phyloP scores from a whole-genome alignment of 1,140 invertebrate species.

The Ctenoplectra terminalis region DNA sequence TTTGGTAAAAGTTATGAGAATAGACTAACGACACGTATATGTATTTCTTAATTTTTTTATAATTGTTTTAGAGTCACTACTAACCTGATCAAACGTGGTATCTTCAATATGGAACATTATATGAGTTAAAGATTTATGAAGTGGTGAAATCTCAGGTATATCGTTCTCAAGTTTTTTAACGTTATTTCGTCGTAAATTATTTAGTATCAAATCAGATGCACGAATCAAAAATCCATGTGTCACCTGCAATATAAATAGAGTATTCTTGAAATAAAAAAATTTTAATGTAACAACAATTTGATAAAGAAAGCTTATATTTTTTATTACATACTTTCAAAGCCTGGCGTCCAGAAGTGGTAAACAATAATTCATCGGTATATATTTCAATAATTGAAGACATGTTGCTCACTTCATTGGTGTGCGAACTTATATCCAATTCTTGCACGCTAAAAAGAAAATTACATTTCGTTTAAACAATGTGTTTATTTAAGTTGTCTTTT shows the following conservation, averaged over 20 bases:
- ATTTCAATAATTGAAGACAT: constrained; percentile 74
- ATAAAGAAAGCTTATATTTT: no score
- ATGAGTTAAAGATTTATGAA: constrained; percentile 85
- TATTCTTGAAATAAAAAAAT: no score
- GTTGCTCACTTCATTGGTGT: not conserved
- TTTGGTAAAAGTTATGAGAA: no score
- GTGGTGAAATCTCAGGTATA: constrained; percentile 81
- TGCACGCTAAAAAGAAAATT: constrained; percentile 54
- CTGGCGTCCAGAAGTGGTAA: constrained; percentile 77
- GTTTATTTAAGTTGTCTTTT: no score
- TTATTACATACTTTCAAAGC: constrained; percentile 80
- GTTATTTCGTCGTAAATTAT: constrained; percentile 82
- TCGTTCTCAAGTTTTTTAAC: constrained; percentile 70
- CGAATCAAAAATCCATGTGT: constrained; percentile 87
- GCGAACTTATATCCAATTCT: constrained; percentile 2
- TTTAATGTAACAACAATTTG: no score
- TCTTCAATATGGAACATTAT: constrained; percentile 91
- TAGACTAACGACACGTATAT: no score
- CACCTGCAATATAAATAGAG: constrained; percentile 83
- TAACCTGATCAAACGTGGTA: constrained; percentile 88
- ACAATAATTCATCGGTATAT: constrained; percentile 78
- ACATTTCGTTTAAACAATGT: not conserved
- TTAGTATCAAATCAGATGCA: constrained; percentile 87
- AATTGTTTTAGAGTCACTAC: constrained; percentile 15
- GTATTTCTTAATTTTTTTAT: no score